These are phyloP conservation scores for Axea sp. DNA, from an alignment of 2,888 invertebrate species.

Conservation along the genomic window DNA sequence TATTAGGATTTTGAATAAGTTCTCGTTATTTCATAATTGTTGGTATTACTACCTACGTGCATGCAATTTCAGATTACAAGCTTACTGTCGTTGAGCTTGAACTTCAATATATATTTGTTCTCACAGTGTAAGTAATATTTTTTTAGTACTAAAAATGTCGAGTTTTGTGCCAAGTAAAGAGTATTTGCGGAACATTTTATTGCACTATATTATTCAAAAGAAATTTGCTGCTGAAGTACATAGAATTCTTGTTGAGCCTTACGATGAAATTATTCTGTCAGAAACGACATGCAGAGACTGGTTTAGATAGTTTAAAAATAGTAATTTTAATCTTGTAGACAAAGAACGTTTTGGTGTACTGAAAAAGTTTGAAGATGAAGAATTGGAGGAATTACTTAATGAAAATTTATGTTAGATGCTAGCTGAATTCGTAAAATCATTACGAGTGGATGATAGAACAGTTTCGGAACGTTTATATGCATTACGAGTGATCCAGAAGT, in stretches of 20 bases:
- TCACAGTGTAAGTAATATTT: no score
- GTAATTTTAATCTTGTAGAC: conserved; percentile 28
- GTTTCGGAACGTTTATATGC: conserved; percentile 4
- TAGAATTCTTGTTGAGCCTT: conserved; percentile 27
- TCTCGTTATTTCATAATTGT: no score
- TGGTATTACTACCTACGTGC: no score
- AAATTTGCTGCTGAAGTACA: background rate
- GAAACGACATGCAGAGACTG: conserved; percentile 28
- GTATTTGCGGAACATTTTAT: no score
- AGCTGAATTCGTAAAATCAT: background rate
- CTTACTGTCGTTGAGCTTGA: no score
- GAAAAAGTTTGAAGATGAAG: conserved; percentile 12
- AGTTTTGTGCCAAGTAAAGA: no score
- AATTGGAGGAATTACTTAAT: conserved; percentile 4
- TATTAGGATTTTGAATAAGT: no score
- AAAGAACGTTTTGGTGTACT: conserved; percentile 1
- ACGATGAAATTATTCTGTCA: conserved; percentile 13
- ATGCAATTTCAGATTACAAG: no score
- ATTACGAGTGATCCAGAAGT: conserved; percentile 2
- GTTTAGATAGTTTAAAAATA: conserved; percentile 32
- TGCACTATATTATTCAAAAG: conserved; percentile 20
- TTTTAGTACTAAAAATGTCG: no score
- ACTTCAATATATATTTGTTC: no score
- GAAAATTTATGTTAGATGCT: background rate
- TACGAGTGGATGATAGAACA: background rate